Conservation (phyloP, 2,888 invertebrate genomes). For the Nomada fucata region DNA sequence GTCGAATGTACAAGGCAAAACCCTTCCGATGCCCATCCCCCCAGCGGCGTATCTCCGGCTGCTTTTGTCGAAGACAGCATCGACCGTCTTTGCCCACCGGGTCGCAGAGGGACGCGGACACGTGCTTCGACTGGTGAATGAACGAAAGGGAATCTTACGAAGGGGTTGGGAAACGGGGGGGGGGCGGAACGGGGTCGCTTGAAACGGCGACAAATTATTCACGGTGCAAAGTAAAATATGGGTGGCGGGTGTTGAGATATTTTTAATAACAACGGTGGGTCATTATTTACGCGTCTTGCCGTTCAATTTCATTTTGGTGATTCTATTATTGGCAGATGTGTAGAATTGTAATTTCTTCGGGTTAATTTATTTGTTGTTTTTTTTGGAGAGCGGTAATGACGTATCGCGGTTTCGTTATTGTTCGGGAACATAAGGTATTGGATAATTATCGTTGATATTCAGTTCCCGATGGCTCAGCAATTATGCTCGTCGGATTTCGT, state of each 20-base stretch:
- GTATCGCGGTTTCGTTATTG: too few species aligned
- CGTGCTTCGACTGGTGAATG: conserved; percentile 31
- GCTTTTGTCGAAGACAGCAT: conserved; percentile 32
- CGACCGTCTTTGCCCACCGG: conserved; percentile 8
- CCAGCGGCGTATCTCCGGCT: conserved; percentile 17
- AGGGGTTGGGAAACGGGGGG: background rate
- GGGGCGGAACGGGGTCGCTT: background rate
- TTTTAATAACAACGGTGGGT: background rate
- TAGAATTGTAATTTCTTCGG: too few species aligned
- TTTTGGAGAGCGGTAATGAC: too few species aligned
- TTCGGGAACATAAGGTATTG: too few species aligned
- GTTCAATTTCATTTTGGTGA: background rate
- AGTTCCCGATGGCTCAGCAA: background rate
- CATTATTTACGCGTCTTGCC: background rate
- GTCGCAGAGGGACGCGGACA: conserved; percentile 15
- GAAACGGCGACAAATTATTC: conserved; percentile 2
- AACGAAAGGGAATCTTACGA: conserved; percentile 8
- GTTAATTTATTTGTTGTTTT: too few species aligned
- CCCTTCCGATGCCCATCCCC: conserved; percentile 38
- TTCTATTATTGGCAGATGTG: background rate
- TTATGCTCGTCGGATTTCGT: background rate
- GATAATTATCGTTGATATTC: background rate
- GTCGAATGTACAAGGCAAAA: conserved; percentile 24
- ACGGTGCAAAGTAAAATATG: background rate
- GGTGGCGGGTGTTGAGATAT: background rate